Base-by-base conservation (phyloP, 1,140 invertebrate genomes). In the Paraescarpia echinospica region DNA sequence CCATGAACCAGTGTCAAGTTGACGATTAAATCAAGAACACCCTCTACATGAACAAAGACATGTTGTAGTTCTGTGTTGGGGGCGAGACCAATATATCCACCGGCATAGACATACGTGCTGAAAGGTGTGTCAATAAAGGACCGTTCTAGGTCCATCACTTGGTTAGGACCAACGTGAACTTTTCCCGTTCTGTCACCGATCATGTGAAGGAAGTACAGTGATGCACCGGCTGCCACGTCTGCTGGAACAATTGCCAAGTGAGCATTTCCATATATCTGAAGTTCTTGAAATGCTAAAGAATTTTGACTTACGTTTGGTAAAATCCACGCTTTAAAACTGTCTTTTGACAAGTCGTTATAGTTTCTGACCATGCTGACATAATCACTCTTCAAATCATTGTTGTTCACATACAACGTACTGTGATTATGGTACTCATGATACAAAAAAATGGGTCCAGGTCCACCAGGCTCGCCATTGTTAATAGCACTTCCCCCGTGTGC, bases 301-400 rank as follows among this genome's bases (percentile, higher is more conserved):
- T 94, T 94, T 48, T 94, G 92, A 8, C 93, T 93, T 51, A 94
- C 93, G 35, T 92, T 89, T 9, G 94, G 94, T 33, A 95, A 89
- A 18, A 95, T 93, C 95, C 95, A 95, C 31, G 94, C 95, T 92
- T 95, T 95, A 89, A 95, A 95, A 91, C 93, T 93, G 92, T 95
- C 95, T 41, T 93, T 35, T 31, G 92, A 93, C 22, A 95, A 93
- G 77, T 94, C 94, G 41, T 91, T 91, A 89, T 95, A 95, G 91
- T 94, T 92, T 34, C 90, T 90, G 34, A 95, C 94, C 14, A 93
- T 93, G 89, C 93, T 93, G 31, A 94, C 94, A 27, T 94, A 41
- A 27, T 93, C 59, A 89, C 93, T 48, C 35, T 22, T 94, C 22
- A 89, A 77, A 5, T 93, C 92, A 91, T 94, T 94, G 92, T 95